phyloP scores from a whole-genome alignment of 2,113 vertebrate genomes.

The Amphilophus citrinellus region DNA sequence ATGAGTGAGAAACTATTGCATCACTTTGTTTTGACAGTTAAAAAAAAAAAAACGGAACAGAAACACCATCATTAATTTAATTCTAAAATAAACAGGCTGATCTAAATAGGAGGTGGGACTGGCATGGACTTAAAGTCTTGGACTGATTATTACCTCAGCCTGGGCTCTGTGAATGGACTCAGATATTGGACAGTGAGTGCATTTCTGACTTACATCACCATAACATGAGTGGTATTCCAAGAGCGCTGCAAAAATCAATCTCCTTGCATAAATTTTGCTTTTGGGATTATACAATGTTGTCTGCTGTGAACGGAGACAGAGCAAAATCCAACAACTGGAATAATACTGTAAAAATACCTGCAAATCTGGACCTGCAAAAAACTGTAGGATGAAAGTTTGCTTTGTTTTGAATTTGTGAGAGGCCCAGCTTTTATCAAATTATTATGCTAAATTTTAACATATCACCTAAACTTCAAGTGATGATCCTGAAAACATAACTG shows the following conservation, averaged over 20 bases:
- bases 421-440: neutral
- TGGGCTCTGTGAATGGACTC: constrained; percentile 14
- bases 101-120: neutral
- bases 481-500: neutral
- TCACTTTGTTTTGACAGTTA: neutral
- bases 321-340: neutral
- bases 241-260: constrained; percentile 20
- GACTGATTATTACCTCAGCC: constrained; percentile 31
- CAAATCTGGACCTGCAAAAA: neutral
- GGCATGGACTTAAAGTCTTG: neutral
- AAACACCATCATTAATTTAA: constrained; percentile 1
- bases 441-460: neutral
- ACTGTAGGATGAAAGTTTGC: neutral
- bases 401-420: accelerated
- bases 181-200: constrained; percentile 28
- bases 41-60: neutral
- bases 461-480: neutral
- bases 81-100: constrained; percentile 1
- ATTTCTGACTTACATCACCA: constrained; percentile 4
- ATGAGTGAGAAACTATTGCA: neutral
- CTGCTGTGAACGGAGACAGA: neutral
- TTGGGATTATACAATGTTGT: constrained; percentile 3
- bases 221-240: neutral
- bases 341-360: neutral
- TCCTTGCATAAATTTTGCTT: constrained; percentile 12